A percentile compares a stretch with the other conserved stretches of the same genome.
These are phyloP conservation scores for Vombatus ursinus DNA, from an alignment of 2,113 vertebrate genomes.

Conservation along the genomic window DNA sequence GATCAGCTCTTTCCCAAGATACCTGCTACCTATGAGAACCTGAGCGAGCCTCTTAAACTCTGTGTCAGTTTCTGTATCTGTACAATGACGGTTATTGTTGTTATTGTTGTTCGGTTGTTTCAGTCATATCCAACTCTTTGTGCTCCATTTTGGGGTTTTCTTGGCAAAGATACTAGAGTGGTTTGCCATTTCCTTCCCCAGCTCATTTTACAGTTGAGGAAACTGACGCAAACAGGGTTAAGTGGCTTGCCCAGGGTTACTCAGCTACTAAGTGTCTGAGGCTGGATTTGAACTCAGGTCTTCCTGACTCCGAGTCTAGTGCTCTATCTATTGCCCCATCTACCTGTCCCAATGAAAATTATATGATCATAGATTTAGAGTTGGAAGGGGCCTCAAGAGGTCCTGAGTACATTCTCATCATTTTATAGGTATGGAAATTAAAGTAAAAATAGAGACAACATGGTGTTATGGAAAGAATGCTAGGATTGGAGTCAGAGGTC, in stretches of 20 bases:
- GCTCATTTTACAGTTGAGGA: not conserved
- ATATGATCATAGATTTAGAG: not conserved
- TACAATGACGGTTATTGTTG: not conserved
- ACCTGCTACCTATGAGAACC: not conserved
- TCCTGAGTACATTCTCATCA: not conserved
- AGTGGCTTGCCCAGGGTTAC: not conserved
- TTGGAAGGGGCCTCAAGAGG: not conserved
- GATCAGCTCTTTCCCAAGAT: not conserved
- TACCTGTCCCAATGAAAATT: not conserved
- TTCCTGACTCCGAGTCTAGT: not conserved
- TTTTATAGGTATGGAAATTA: not conserved
- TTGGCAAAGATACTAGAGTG: not conserved
- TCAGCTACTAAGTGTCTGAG: not conserved
- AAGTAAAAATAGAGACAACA: no score
- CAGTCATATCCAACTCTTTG: not conserved
- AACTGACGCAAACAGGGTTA: not conserved
- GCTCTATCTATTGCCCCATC: not conserved
- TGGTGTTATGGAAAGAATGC: no score
- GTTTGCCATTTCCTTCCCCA: not conserved
- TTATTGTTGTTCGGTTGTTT: not conserved
- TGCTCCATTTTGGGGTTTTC: not conserved
- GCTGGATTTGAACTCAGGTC: not conserved
- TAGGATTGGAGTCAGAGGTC: no score
- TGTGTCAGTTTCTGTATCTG: not conserved
- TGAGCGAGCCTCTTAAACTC: not conserved